Conservation (phyloP, 2,113 vertebrate genomes). For the Coptodon bakossiorum region DNA sequence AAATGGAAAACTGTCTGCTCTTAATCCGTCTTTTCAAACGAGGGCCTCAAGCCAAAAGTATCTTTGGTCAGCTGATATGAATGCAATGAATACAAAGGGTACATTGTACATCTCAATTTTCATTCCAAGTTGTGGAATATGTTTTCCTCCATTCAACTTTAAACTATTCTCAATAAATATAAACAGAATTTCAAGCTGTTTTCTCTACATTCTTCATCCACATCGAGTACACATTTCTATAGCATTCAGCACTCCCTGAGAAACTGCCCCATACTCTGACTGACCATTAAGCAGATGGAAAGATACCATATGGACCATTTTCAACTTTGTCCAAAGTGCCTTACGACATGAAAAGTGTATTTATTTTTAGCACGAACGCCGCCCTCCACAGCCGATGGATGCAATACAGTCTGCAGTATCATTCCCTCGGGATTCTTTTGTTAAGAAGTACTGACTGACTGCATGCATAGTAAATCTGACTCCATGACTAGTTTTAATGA, state of each 20-base stretch:
- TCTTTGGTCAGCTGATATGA: not conserved
- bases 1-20: fast-evolving
- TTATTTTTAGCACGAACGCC: not conserved
- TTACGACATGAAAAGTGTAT: not conserved
- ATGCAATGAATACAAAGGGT: not conserved
- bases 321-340: not conserved
- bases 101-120: not conserved
- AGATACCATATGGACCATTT: not conserved
- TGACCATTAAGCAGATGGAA: not conserved
- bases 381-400: not conserved
- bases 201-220: not conserved
- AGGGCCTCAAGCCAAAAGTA: not conserved
- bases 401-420: not conserved
- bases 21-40: fast-evolving
- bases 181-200: not conserved
- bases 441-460: not conserved
- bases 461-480: not conserved
- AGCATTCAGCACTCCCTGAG: not conserved
- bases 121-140: not conserved
- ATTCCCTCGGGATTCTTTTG: not conserved
- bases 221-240: not conserved
- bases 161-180: not conserved
- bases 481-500: not conserved
- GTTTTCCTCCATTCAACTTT: not conserved
- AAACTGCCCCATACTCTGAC: not conserved